phyloP scores from a whole-genome alignment of 2,113 vertebrate genomes.

The Misgurnus anguillicaudatus region DNA sequence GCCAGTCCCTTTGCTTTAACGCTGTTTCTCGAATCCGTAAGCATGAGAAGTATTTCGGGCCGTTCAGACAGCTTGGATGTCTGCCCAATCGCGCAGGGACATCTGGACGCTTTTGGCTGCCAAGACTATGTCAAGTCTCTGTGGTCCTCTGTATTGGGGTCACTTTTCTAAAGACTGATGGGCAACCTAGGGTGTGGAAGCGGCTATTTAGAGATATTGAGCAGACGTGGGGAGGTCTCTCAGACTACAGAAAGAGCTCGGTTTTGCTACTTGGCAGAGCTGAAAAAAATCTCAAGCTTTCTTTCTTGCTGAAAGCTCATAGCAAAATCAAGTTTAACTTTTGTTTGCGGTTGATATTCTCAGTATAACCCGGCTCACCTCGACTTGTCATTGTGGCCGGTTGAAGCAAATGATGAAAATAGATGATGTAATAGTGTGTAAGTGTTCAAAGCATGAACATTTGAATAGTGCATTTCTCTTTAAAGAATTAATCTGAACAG shows the following conservation, averaged over 20 bases:
- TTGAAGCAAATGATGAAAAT: constrained; percentile 41
- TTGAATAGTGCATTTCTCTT: constrained; percentile 38
- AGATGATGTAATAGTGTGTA: constrained; percentile 52
- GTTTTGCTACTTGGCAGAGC: not conserved
- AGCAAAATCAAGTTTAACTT: constrained; percentile 45
- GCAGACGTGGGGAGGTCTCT: not conserved
- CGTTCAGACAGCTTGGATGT: constrained; percentile 53
- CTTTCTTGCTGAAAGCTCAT: constrained; percentile 26
- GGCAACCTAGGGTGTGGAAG: constrained; percentile 54
- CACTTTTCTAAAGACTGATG: constrained; percentile 69
- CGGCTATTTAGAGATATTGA: constrained; percentile 29
- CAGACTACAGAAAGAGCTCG: not conserved
- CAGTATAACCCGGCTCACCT: constrained; percentile 45
- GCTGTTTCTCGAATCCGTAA: constrained; percentile 8
- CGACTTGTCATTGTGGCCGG: not conserved
- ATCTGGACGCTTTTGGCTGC: constrained; percentile 57
- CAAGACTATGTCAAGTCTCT: constrained; percentile 52
- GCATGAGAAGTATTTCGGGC: constrained; percentile 47
- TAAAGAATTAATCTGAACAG: constrained; percentile 7
- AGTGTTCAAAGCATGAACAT: constrained; percentile 31
- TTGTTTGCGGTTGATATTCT: constrained; percentile 61
- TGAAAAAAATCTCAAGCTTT: not conserved
- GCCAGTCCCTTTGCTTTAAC: constrained; percentile 22
- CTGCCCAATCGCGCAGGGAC: constrained; percentile 55
- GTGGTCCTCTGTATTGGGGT: constrained; percentile 64